Base-by-base conservation (phyloP, 2,113 vertebrate genomes). In the Daphoenositta chrysoptera region DNA sequence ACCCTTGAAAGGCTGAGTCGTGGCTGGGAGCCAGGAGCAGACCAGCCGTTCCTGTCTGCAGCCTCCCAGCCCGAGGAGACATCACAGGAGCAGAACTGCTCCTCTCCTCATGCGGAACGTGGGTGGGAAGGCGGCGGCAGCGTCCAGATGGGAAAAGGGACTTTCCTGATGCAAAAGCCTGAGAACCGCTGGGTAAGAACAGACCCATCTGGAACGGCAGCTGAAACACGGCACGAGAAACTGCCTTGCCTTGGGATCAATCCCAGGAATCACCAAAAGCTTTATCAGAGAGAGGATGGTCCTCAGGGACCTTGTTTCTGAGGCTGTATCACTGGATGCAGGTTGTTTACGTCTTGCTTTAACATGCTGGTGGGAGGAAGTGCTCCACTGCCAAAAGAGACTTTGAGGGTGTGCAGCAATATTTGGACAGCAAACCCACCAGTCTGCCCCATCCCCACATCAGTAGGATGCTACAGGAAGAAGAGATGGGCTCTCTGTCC, bases 121-220 rank as follows among this genome's bases (percentile, higher is more conserved):
- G 94, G 88, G 88, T 27, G 90, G 94, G 64, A 90, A 81, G 65
- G 73, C 7, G 3, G 83, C 6, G 1, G 58, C 35, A 33, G 90
- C 85, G 18, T 6, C 60, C 93, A 92, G 53, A 75, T 10, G 76
- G 96, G 94, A 96, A 92, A 78, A 94, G 95, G 93, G 90, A 96
- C 92, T 94, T 96, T 94, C 94, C 93, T 94, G 60, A 27, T 39
- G 64, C n/a, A 73, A 93, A 35, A 70, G 83, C 85, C 83, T 84
- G 79, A 90, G 94, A 94, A 82, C 23, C 3, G 4, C 31, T 2
- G 22, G 53, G 50, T 66, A 66, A 71, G 44, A 92, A 78, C 64
- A 90, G 77, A 82, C 39, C 51, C 65, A 2, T 27, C 76, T 90
- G 83, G 71, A 90, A 37, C 2, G 5, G 87, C 56, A 87, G 93